phyloP scores from a whole-genome alignment of 1,140 invertebrate genomes.

The Drosophila yakuba region DNA sequence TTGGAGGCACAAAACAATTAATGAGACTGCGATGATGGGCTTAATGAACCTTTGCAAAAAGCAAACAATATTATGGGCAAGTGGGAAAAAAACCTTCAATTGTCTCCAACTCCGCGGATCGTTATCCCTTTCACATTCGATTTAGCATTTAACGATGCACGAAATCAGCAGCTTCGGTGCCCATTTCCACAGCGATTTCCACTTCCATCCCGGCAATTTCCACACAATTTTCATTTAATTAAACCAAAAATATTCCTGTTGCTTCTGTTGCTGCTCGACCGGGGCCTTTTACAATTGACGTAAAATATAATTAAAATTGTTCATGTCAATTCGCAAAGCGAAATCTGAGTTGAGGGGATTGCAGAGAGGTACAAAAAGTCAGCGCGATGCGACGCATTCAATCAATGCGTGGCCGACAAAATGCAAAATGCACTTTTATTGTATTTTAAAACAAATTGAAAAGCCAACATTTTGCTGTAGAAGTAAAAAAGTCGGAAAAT shows the following conservation, averaged over 20 bases:
- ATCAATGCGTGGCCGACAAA: slow-evolving; percentile 78
- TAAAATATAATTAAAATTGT: slow-evolving; percentile 82
- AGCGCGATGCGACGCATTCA: slow-evolving; percentile 67
- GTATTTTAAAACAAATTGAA: slow-evolving; percentile 82
- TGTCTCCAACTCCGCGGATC: slow-evolving; percentile 16
- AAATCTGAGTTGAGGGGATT: slow-evolving; percentile 10
- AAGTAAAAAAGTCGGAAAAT: slow-evolving; percentile 33
- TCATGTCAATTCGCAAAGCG: slow-evolving; percentile 64
- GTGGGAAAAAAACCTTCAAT: slow-evolving; percentile 41
- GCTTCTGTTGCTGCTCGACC: slow-evolving; percentile 52
- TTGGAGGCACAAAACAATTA: slow-evolving; percentile 69
- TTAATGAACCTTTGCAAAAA: slow-evolving; percentile 71
- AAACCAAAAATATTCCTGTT: slow-evolving; percentile 72
- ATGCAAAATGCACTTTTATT: slow-evolving; percentile 80
- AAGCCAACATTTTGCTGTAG: slow-evolving; percentile 55
- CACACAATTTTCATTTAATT: slow-evolving; percentile 78
- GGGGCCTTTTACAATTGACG: slow-evolving; percentile 75
- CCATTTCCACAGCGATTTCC: slow-evolving; percentile 45
- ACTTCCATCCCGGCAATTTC: slow-evolving; percentile 30
- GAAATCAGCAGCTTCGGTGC: slow-evolving; percentile 29
- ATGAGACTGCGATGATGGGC: slow-evolving; percentile 56
- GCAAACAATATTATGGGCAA: not conserved
- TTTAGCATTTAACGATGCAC: slow-evolving; percentile 53
- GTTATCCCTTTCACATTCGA: slow-evolving; percentile 52
- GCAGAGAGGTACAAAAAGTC: slow-evolving; percentile 7